Base-by-base conservation (phyloP, 1,140 invertebrate species). In the Gryon sp. region DNA sequence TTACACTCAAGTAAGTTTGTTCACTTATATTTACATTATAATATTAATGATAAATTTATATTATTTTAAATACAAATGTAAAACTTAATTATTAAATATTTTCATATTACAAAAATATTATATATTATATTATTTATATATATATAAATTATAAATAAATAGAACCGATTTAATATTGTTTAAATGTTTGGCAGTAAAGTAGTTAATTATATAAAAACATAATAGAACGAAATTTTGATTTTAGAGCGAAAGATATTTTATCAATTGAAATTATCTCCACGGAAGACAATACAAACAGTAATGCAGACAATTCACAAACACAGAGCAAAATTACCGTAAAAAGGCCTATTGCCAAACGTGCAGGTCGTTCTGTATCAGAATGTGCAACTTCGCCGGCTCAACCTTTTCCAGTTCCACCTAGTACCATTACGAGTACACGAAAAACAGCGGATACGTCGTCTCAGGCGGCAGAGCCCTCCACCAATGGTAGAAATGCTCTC, bases 241-340 rank as follows among this genome's bases (percentile, higher is more conserved):
- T 38, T 80, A 93, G 92, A 76, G 90, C 91, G 32, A 86, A 84
- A 63, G 91, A 92, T 78, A 93, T 93, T 65, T 60, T 88, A 57
- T 88, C 91, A 48, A 83, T 93, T 60, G 89, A 91, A 78, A 91
- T 93, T 72, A 90, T 93, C 43, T 90, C 92, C 2, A 90, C 88
- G 26, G 86, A 90, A 40, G n/a, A n/a, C n/a, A 83, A 87, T 26
- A 85, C 87, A 12, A 78, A 78, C 43, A 59, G 69, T 14, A 78
- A 75, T 28, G 32, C 70, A 4, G 78, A 69, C 15, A 84, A 86
- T 53, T 46, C 59, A n/a, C 73, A 83, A 76, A 63, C 82, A 46
- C 84, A 87, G 19, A 90, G 88, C 65, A 91, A 89, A 76, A 84
- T 92, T 63, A 88, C 85, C 19, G 89, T 91, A 6, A 89, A 89